Evolutionary conservation across 2,113 vertebrate genomes (phyloP).

Genomic region (Pseudopodoces humilis): DNA sequence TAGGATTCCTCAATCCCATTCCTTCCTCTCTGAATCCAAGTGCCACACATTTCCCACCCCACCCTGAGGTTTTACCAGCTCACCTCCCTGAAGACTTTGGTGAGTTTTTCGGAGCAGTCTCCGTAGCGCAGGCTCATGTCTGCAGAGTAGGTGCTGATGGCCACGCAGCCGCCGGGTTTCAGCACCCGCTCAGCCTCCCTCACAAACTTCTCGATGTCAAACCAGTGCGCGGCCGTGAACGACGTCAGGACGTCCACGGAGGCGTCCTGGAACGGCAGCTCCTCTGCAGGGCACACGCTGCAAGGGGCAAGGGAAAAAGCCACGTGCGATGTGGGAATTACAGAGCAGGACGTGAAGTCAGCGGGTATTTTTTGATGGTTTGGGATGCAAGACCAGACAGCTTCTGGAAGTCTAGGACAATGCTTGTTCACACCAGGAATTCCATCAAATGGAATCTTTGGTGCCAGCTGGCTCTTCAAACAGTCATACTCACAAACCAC

Average conservation of each 20-base stretch:
- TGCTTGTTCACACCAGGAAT: background rate
- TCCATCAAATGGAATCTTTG: background rate
- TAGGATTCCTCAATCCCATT: background rate
- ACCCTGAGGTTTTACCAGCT: background rate
- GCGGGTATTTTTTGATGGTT: fast-evolving
- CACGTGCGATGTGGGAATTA: fast-evolving
- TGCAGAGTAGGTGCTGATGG: conserved; percentile 75
- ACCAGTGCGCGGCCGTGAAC: conserved; percentile 84
- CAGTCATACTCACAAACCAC: background rate
- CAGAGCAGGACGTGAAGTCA: fast-evolving
- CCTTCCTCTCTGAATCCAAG: background rate
- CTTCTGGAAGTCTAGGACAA: background rate
- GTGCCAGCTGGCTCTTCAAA: background rate
- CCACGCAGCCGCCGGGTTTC: conserved; percentile 75
- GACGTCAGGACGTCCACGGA: conserved; percentile 79
- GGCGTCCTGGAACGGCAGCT: conserved; percentile 70
- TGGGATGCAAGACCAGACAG: background rate
- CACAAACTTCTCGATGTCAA: conserved; percentile 73
- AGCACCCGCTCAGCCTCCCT: conserved; percentile 76
- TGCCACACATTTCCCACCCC: fast-evolving
- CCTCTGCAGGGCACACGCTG: conserved; percentile 77
- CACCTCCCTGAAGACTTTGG: conserved; percentile 76
- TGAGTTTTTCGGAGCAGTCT: conserved; percentile 66
- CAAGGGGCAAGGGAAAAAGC: too few relatives aligned
- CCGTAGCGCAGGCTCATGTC: conserved; percentile 73